Conservation (phyloP, 2,888 invertebrate species). For the Onthophagus sagittarius region DNA sequence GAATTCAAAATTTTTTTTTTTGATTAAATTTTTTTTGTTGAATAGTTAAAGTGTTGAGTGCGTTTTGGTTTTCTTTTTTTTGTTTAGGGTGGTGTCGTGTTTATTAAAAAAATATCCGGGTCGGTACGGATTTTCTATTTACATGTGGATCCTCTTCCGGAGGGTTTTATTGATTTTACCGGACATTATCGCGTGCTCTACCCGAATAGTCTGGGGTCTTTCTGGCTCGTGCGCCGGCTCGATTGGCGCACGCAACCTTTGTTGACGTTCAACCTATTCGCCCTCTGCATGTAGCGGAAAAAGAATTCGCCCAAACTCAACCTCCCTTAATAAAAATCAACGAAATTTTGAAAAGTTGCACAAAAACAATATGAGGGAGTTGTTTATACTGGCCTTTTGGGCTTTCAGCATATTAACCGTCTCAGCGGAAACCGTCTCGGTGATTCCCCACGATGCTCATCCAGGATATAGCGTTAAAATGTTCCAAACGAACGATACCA, state of each 20-base stretch:
- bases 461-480: conserved; percentile 85
- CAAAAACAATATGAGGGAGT: background rate
- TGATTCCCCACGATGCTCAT: conserved; percentile 85
- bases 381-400: background rate
- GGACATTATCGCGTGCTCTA: conserved; percentile 11
- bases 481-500: conserved; percentile 60
- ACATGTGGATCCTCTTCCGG: background rate
- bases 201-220: conserved; percentile 23
- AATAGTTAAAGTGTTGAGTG: background rate
- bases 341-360: background rate
- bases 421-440: conserved; percentile 48
- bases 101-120: background rate
- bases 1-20: too few species aligned
- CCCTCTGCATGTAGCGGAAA: background rate
- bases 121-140: background rate
- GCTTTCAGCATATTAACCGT: conserved; percentile 9
- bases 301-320: background rate
- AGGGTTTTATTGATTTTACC: background rate
- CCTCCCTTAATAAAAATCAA: background rate
- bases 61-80: background rate
- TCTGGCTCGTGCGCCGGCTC: conserved; percentile 12
- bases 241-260: conserved; percentile 10
- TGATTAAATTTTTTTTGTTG: too few species aligned
- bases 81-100: background rate
- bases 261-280: conserved; percentile 7